Evolutionary conservation across 2,797 vertebrate species (phyloP).

Genomic region (Phoeniculus purpureus): DNA sequence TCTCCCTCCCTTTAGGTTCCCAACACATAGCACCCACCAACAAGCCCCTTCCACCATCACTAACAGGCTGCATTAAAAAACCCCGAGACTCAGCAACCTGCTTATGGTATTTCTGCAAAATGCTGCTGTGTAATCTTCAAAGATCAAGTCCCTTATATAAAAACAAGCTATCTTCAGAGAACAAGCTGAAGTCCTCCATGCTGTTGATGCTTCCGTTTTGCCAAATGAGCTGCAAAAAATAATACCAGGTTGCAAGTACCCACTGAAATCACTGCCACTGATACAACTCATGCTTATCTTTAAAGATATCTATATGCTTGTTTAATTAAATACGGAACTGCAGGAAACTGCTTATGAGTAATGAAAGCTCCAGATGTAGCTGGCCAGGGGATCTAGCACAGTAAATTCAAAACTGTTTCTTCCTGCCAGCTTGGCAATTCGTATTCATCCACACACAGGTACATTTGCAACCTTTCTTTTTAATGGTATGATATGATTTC

Average conservation of each 20-base stretch:
- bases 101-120: not conserved
- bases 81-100: not conserved
- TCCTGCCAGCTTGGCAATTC: not conserved
- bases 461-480: not conserved
- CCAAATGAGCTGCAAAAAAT: not conserved
- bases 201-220: not conserved
- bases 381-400: not conserved
- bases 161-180: not conserved
- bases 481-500: not conserved
- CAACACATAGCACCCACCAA: not conserved
- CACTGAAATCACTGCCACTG: not conserved
- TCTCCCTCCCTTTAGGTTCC: not conserved
- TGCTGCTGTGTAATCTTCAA: not conserved
- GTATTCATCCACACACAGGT: not conserved
- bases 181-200: not conserved
- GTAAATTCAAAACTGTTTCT: constrained; percentile 7
- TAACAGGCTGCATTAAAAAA: not conserved
- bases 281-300: not conserved
- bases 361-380: constrained; percentile 29
- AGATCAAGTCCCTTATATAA: not conserved
- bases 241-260: not conserved
- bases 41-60: not conserved
- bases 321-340: not conserved
- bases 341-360: constrained; percentile 28
- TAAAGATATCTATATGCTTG: not conserved